phyloP scores from a whole-genome alignment of 64 coral and sea anemone species.

The Actinia tenebrosa region DNA sequence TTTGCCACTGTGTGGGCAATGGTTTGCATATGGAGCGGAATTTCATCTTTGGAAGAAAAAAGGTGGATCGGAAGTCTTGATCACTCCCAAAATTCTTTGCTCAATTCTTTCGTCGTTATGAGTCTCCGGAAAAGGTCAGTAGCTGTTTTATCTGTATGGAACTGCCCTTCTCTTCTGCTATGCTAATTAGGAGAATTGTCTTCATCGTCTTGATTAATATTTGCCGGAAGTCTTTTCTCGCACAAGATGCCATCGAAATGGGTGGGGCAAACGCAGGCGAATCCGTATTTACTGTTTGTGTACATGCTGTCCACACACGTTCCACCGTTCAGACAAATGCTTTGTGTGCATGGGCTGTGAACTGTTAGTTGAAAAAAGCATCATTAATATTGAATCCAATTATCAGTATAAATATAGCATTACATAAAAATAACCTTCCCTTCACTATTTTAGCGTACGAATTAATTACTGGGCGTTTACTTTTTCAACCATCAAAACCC shows the following conservation, averaged over 20 bases:
- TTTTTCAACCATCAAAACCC: too few species aligned
- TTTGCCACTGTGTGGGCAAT: too few species aligned
- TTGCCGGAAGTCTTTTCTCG: slow-evolving; percentile 16
- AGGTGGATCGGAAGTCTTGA: too few species aligned
- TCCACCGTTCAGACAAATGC: slow-evolving; percentile 77
- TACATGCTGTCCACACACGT: slow-evolving; percentile 55
- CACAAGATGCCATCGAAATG: slow-evolving; percentile 61
- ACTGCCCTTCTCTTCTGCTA: neutral
- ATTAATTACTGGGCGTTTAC: too few species aligned
- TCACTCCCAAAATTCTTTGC: too few species aligned
- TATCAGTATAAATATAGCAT: neutral
- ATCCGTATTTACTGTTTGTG: slow-evolving; percentile 77
- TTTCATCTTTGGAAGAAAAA: too few species aligned
- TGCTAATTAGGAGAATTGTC: neutral
- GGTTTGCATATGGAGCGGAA: too few species aligned
- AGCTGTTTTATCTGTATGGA: too few species aligned
- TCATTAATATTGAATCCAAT: neutral
- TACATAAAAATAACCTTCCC: neutral
- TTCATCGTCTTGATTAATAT: neutral
- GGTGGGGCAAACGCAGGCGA: slow-evolving; percentile 62
- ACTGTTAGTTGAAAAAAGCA: slow-evolving; percentile 9
- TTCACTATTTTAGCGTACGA: too few species aligned
- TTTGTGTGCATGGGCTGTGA: slow-evolving; percentile 53
- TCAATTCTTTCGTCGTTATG: too few species aligned
- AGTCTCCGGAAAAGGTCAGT: too few species aligned